Percentiles rank a stretch among this genome's conserved stretches.
Conservation (phyloP, 2,888 invertebrate genomes). For the Synergus japonicus region DNA sequence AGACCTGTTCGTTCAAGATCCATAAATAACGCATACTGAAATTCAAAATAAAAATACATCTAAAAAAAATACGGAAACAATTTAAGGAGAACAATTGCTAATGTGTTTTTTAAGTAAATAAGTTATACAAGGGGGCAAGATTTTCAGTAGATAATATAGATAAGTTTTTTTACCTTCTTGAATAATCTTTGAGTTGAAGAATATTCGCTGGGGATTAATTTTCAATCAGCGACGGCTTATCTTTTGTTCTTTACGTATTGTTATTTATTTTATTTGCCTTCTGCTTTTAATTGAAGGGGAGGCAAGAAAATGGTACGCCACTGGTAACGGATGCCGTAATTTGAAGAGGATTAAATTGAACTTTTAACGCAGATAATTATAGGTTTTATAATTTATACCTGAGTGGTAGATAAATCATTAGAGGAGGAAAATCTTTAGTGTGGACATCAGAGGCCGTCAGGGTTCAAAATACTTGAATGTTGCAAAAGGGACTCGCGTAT, state of each 20-base stretch:
- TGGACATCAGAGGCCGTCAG: constrained; percentile 25
- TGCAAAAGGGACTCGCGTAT: constrained; percentile 16
- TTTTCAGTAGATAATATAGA: neutral
- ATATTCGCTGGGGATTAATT: neutral
- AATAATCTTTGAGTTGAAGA: neutral
- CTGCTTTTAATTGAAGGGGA: constrained; percentile 2
- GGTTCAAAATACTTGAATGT: constrained; percentile 17
- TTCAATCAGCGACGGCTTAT: neutral
- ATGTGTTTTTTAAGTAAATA: neutral
- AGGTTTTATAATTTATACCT: constrained; percentile 35
- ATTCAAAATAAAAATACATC: neutral
- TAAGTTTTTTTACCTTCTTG: neutral
- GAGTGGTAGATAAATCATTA: constrained; percentile 37
- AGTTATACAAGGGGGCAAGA: neutral
- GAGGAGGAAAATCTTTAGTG: constrained; percentile 8
- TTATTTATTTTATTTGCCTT: constrained; percentile 22
- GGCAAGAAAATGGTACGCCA: constrained; percentile 25
- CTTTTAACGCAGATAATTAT: constrained; percentile 38
- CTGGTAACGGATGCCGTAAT: constrained; percentile 34
- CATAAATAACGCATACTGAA: constrained; percentile 12
- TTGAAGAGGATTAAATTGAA: constrained; percentile 39
- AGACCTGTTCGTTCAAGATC: constrained; percentile 3
- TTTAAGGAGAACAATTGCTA: neutral
- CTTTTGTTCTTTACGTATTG: neutral
- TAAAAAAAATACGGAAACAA: neutral